Conservation (phyloP, 2,888 invertebrate genomes). For the Campopleginae sp. region DNA sequence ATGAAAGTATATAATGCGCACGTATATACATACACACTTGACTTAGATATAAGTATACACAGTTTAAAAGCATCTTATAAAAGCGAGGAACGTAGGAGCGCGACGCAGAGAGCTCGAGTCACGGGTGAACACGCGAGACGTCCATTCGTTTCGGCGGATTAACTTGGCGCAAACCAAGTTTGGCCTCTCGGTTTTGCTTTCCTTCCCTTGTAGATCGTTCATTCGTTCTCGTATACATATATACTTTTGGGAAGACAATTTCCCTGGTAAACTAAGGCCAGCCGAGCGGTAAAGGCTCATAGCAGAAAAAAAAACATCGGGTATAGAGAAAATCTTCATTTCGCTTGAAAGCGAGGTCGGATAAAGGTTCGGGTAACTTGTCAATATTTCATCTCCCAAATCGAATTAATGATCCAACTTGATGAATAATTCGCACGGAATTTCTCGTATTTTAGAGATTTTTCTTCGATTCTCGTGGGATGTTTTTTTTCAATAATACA, state of each 20-base stretch:
- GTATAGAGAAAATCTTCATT: constrained; percentile 8
- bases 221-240: not conserved
- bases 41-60: constrained; percentile 18
- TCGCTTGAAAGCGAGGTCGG: not conserved
- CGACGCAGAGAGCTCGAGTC: constrained; percentile 49
- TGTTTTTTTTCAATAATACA: not conserved
- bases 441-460: not conserved
- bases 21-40: constrained; percentile 6
- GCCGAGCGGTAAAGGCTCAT: constrained; percentile 24
- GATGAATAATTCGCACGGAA: not conserved
- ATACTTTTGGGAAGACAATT: constrained; percentile 2
- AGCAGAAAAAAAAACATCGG: not conserved
- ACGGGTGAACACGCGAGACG: constrained; percentile 62
- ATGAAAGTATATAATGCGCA: constrained; percentile 41
- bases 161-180: constrained; percentile 59
- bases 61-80: constrained; percentile 23
- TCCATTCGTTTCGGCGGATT: constrained; percentile 66
- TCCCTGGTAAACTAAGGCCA: constrained; percentile 18
- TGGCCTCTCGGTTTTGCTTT: constrained; percentile 44
- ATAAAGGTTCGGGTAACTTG: not conserved
- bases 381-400: not conserved
- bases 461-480: no score
- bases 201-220: constrained; percentile 19
- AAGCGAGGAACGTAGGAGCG: constrained; percentile 29
- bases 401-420: not conserved